A percentile compares a stretch with the other conserved stretches of the same genome.
These are phyloP conservation scores for Tragelaphus imberbis DNA, from an alignment of 2,113 vertebrate genomes.

Conservation along the genomic window DNA sequence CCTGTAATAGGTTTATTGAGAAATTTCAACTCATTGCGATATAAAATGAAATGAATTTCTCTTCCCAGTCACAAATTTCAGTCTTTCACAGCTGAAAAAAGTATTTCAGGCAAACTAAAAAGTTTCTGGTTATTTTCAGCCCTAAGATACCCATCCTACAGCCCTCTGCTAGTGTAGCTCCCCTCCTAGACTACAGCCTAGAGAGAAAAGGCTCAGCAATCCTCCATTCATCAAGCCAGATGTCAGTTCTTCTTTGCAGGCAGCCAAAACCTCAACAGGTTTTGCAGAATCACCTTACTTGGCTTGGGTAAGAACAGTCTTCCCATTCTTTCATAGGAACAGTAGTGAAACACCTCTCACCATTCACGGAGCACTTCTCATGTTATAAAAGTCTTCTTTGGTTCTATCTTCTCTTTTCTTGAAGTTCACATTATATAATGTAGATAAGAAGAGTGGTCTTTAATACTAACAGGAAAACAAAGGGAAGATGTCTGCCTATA, in stretches of 20 bases:
- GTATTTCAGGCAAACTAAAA: not conserved
- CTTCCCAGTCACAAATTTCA: not conserved
- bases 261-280: not conserved
- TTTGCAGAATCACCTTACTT: not conserved
- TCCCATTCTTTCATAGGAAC: not conserved
- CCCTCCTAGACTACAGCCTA: not conserved
- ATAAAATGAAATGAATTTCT: not conserved
- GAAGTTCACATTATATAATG: not conserved
- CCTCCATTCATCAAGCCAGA: not conserved
- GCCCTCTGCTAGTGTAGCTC: not conserved
- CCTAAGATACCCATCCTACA: not conserved
- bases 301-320: not conserved
- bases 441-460: not conserved
- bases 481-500: not conserved
- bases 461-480: not conserved
- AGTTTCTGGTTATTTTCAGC: not conserved
- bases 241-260: not conserved
- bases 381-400: not conserved
- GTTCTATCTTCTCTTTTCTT: not conserved
- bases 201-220: not conserved
- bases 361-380: not conserved
- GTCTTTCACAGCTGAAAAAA: not conserved
- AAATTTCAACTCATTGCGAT: not conserved
- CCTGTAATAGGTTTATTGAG: not conserved
- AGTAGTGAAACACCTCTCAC: not conserved